Evolutionary conservation across 2,113 vertebrate genomes (phyloP).

Genomic region (Sinosuthora webbiana): DNA sequence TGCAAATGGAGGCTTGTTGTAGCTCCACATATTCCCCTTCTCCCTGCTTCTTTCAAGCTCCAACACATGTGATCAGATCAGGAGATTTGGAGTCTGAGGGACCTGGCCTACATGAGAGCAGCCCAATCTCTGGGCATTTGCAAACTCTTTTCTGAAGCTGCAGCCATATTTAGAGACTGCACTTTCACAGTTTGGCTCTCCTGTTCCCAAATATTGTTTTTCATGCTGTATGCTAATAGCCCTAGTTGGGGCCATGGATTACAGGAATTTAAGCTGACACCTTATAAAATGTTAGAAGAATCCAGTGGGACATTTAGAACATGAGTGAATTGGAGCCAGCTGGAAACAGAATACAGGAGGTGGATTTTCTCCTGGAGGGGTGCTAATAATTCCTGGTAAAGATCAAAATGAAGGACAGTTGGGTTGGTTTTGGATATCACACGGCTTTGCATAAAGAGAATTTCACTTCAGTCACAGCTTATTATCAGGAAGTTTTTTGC

Average conservation of each 20-base stretch:
- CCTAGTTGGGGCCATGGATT: neutral
- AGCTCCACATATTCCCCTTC: neutral
- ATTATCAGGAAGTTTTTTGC: neutral
- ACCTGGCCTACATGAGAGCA: neutral
- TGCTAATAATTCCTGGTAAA: slow-evolving; percentile 52
- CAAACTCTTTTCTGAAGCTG: neutral
- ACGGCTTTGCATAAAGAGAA: neutral
- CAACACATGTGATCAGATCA: neutral
- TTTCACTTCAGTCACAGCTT: neutral
- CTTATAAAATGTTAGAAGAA: slow-evolving; percentile 45
- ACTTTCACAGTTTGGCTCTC: neutral
- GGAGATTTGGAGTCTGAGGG: neutral
- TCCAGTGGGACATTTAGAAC: slow-evolving; percentile 36
- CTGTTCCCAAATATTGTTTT: neutral
- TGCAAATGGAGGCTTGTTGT: neutral
- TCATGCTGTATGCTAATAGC: neutral
- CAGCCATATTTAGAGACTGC: neutral
- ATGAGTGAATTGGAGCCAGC: slow-evolving; percentile 41
- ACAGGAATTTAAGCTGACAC: slow-evolving; percentile 23
- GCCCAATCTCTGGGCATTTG: neutral
- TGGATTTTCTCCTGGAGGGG: slow-evolving; percentile 40
- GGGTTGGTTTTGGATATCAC: slow-evolving; percentile 18
- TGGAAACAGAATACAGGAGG: slow-evolving; percentile 53
- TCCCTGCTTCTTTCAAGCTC: neutral
- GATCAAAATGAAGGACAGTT: slow-evolving; percentile 48